A percentile compares a stretch with the other conserved stretches of the same genome.
Conservation (phyloP, 2,113 vertebrate species). For the Eulacestoma nigropectus region DNA sequence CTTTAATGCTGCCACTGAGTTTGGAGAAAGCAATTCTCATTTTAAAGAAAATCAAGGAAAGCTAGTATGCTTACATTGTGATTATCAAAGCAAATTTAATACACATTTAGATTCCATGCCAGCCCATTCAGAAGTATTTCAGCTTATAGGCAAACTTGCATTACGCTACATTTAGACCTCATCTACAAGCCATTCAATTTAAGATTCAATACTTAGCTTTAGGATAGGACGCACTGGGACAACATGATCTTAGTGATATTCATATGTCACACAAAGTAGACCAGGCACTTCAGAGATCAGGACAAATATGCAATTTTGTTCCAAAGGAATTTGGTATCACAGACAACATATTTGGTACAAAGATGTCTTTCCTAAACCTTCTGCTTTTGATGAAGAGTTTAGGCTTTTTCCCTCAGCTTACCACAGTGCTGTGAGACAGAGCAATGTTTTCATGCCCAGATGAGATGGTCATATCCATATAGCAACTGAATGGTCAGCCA, state of each 20-base stretch:
- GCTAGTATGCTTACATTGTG: neutral
- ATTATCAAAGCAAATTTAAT: conserved; percentile 8
- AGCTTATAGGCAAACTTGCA: neutral
- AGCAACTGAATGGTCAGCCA: neutral
- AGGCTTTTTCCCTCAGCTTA: neutral
- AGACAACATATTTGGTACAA: neutral
- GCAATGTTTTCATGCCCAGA: neutral
- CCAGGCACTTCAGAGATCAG: neutral
- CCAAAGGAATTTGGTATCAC: neutral
- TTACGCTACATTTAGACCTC: conserved; percentile 6
- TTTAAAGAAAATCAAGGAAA: conserved; percentile 39
- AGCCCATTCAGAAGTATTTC: neutral
- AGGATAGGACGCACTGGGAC: neutral
- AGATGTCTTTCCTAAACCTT: neutral
- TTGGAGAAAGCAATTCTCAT: neutral
- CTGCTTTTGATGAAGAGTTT: neutral
- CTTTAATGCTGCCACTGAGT: neutral
- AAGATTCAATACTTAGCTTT: neutral
- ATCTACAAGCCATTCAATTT: neutral
- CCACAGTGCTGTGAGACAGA: neutral
- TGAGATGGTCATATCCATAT: neutral
- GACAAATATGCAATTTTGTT: neutral
- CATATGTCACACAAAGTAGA: neutral
- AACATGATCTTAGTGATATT: neutral
- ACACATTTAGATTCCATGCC: neutral